phyloP scores from a whole-genome alignment of 1,140 invertebrate species.

The Periplaneta americana region DNA sequence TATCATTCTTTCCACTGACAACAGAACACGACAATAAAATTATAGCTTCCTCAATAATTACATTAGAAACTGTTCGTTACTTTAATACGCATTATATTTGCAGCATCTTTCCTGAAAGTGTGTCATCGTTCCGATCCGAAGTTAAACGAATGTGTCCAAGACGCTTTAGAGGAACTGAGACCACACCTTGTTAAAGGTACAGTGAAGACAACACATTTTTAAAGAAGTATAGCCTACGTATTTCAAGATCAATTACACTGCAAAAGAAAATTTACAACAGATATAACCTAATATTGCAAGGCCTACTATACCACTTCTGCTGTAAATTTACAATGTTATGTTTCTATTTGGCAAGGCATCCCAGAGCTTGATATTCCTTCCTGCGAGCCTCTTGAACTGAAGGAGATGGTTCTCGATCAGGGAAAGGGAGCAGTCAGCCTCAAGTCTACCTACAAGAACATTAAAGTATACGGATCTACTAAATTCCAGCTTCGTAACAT shows the following conservation, averaged over 20 bases:
- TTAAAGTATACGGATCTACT: conserved; percentile 51
- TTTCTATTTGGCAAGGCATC: conserved; percentile 39
- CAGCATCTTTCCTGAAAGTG: conserved; percentile 19
- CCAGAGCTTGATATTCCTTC: conserved; percentile 51
- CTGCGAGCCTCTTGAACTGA: conserved; percentile 55
- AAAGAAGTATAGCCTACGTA: neutral
- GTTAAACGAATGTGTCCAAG: conserved; percentile 13
- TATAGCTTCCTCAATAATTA: no score
- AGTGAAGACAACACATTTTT: neutral
- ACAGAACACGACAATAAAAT: no score
- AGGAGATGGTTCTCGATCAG: conserved; percentile 51
- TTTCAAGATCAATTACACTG: neutral
- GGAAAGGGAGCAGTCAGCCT: conserved; percentile 52
- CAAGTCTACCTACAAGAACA: conserved; percentile 50
- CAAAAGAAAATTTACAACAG: neutral
- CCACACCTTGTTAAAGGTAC: conserved; percentile 19
- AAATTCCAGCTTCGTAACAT: conserved; percentile 48
- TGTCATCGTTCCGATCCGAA: conserved; percentile 17
- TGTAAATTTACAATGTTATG: neutral
- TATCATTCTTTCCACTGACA: no score
- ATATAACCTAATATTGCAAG: neutral
- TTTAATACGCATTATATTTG: conserved; percentile 7
- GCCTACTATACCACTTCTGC: no score
- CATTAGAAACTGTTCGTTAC: no score
- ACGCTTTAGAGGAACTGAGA: conserved; percentile 13